Evolutionary conservation across 2,888 invertebrate genomes (phyloP), one percentile per base, ranked within the genome.

Genomic region (Amphimallon solstitiale): DNA sequence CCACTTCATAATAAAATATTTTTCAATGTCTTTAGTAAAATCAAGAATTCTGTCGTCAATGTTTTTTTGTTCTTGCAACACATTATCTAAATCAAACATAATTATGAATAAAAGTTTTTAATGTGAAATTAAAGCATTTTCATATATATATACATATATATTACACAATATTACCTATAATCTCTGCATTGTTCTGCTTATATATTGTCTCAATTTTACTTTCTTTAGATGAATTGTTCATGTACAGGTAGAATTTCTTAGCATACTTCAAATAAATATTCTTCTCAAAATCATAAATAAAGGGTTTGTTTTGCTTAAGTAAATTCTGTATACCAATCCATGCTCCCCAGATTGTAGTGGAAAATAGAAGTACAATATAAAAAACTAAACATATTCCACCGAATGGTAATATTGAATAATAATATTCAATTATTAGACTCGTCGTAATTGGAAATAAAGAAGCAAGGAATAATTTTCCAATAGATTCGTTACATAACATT

Each of bases 291-390:
- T 85, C 82, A 73, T 83, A 84, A 66, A 83, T 83, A 21, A 87
- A 51, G 4, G 87, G 86, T 72, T 85, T 85, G 71, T 85, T 86
- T 67, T 85, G 79, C 70, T 80, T 81, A 56, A 88, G 76, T 63
- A 87, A 74, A 81, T 84, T 85, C 74, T 87, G 86, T 21, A 88
- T 82, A 74, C 83, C 81, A 72, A 84, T 82, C 74, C 86, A 85
- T 77, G 86, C 86, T 45, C 84, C 66, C 71, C 83, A 82, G 49
- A 86, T 74, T 1, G 86, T 84, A 0, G 80, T 67, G 37, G 85
- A 73, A 77, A 85, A 85, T 43, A 85, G 69, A 37, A 78, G 62
- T 48, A 84, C 37, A 63, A 84, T 70, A 70, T 85, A 86, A 45
- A 83, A 69, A n/a, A 80, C 72, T 67, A 86, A 81, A 84, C 84